Evolutionary conservation across 2,888 invertebrate species (phyloP).

Genomic region (Nesidiocoris tenuis): DNA sequence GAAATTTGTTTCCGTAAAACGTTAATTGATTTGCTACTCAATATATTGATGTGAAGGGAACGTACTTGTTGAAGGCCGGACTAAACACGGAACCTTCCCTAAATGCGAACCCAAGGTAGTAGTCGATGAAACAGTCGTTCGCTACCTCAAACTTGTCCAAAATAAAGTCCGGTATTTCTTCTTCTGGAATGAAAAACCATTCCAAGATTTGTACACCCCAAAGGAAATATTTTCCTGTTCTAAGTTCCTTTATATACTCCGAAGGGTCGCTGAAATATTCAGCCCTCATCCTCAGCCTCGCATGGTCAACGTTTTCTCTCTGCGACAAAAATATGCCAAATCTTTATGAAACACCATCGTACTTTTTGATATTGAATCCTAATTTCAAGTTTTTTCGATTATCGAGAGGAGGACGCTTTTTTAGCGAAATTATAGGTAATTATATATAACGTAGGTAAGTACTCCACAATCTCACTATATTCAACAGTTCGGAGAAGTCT

Average conservation of each 20-base stretch:
- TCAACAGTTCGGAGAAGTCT: slow-evolving; percentile 17
- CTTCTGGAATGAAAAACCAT: slow-evolving; percentile 30
- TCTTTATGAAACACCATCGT: background rate
- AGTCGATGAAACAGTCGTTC: slow-evolving; percentile 39
- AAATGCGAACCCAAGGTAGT: slow-evolving; percentile 36
- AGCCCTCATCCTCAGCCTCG: slow-evolving; percentile 11
- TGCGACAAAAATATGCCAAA: no score
- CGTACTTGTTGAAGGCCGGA: slow-evolving; percentile 15
- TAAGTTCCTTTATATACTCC: slow-evolving; percentile 5
- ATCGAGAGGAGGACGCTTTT: no score
- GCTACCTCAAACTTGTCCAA: slow-evolving; percentile 25
- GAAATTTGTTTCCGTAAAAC: no score
- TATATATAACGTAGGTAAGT: background rate
- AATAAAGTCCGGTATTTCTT: slow-evolving; percentile 11
- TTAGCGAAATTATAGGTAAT: background rate
- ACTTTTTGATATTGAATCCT: background rate
- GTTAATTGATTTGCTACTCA: background rate
- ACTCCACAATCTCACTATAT: slow-evolving; percentile 14
- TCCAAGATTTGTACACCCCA: slow-evolving; percentile 19
- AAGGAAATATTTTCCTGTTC: slow-evolving; percentile 8
- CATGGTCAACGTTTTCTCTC: slow-evolving; percentile 20
- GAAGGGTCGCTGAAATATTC: background rate
- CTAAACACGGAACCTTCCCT: slow-evolving; percentile 26
- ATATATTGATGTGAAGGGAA: background rate
- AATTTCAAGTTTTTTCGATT: no score